phyloP scores from a whole-genome alignment of 1,140 invertebrate genomes.

The Zaprionus africanus region DNA sequence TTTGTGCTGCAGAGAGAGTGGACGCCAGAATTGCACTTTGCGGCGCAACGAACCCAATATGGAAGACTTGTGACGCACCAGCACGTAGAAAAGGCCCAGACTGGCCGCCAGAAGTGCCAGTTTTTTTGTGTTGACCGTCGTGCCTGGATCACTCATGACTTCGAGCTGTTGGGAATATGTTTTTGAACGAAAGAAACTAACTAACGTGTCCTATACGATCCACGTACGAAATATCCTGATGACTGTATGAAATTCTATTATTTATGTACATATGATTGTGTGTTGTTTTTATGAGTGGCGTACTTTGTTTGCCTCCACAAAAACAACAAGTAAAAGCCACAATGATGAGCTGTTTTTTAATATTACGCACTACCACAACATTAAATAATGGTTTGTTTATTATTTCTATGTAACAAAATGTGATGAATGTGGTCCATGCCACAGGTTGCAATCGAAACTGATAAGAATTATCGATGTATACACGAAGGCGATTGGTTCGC shows the following conservation, averaged over 20 bases:
- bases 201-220: too few species aligned
- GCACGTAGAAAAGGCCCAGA: constrained; percentile 58
- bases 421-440: neutral
- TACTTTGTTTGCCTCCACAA: neutral
- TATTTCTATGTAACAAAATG: neutral
- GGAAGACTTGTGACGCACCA: constrained; percentile 48
- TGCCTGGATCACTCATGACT: constrained; percentile 25
- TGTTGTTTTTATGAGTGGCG: neutral
- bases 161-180: too few species aligned
- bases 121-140: constrained; percentile 10
- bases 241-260: constrained; percentile 5
- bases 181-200: too few species aligned
- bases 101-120: constrained; percentile 60
- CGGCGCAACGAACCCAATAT: constrained; percentile 34
- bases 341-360: neutral
- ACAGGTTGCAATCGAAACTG: constrained; percentile 5
- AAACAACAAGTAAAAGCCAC: neutral
- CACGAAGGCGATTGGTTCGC: neutral
- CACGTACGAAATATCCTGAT: neutral
- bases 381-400: neutral
- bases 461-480: neutral
- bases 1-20: constrained; percentile 30
- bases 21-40: neutral
- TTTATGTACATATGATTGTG: neutral
- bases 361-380: neutral